phyloP scores from a whole-genome alignment of 2,797 vertebrate species.

The Chloroceryle amazona region DNA sequence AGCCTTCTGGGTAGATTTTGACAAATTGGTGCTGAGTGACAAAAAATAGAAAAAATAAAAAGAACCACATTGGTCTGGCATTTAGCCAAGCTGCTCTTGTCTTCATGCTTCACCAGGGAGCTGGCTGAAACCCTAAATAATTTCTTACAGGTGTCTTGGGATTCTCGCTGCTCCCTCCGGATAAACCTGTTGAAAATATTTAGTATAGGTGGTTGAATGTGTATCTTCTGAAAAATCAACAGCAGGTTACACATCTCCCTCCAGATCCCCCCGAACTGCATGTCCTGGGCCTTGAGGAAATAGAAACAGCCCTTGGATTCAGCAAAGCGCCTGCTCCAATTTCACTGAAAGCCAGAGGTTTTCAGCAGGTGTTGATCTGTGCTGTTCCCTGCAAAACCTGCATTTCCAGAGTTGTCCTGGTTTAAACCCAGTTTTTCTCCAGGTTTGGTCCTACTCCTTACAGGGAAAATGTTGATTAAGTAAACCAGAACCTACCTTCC shows the following conservation, averaged over 20 bases:
- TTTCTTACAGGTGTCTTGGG: not conserved
- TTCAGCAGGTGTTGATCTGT: not conserved
- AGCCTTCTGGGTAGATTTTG: not conserved
- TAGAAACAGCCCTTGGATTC: not conserved
- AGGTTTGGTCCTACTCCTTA: not conserved
- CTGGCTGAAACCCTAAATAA: not conserved
- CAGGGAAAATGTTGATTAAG: not conserved
- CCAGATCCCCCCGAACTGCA: rapidly evolving
- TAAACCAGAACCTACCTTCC: rapidly evolving
- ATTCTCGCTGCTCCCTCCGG: not conserved
- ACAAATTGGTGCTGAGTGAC: not conserved
- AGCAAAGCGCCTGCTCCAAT: not conserved
- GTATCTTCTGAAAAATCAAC: not conserved
- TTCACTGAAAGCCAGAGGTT: not conserved
- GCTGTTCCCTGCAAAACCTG: not conserved
- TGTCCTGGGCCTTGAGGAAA: not conserved
- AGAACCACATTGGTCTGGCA: not conserved
- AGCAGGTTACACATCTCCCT: not conserved
- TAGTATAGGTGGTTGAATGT: not conserved
- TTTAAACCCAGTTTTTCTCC: rapidly evolving
- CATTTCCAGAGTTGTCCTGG: not conserved
- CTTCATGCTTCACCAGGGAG: not conserved
- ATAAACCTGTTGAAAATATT: not conserved
- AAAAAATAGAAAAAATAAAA: not conserved
- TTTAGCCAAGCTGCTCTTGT: not conserved